Conservation (phyloP, 1,140 invertebrate genomes). For the Ostrea denselamellosa region DNA sequence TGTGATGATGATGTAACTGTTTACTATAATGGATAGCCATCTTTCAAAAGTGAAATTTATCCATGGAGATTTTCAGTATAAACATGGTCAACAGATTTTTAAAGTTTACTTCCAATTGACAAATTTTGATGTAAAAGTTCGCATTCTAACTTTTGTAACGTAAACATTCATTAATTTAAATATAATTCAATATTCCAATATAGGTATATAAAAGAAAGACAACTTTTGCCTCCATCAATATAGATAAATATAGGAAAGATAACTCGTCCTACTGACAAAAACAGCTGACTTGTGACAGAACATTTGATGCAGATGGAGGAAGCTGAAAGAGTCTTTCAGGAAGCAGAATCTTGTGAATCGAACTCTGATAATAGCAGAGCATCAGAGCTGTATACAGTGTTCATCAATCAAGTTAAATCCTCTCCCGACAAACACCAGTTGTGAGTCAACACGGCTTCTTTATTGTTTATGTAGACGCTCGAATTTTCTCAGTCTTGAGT, state of each 20-base stretch:
- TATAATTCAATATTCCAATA: too few relatives aligned
- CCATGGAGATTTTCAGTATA: too few relatives aligned
- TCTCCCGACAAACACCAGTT: background rate
- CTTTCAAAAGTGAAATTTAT: too few relatives aligned
- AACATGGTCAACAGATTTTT: too few relatives aligned
- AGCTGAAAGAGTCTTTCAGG: background rate
- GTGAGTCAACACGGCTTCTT: background rate
- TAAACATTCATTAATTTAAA: too few relatives aligned
- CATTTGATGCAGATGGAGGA: background rate
- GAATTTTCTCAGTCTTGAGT: background rate
- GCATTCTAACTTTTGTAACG: too few relatives aligned
- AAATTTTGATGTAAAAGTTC: too few relatives aligned
- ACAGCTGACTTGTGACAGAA: background rate
- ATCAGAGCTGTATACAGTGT: background rate
- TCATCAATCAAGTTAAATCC: background rate
- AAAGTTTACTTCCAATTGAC: too few relatives aligned
- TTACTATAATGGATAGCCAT: too few relatives aligned
- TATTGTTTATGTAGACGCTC: background rate
- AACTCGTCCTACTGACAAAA: background rate
- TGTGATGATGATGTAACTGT: too few relatives aligned
- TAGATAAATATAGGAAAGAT: background rate
- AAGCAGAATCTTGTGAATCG: background rate
- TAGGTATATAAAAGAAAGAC: too few relatives aligned
- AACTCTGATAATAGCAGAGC: background rate
- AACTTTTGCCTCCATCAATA: background rate